Percentiles rank a stretch among this genome's conserved stretches.
These are phyloP conservation scores for Phyllostomus hastatus DNA, from an alignment of 2,113 vertebrate genomes.

Conservation along the genomic window DNA sequence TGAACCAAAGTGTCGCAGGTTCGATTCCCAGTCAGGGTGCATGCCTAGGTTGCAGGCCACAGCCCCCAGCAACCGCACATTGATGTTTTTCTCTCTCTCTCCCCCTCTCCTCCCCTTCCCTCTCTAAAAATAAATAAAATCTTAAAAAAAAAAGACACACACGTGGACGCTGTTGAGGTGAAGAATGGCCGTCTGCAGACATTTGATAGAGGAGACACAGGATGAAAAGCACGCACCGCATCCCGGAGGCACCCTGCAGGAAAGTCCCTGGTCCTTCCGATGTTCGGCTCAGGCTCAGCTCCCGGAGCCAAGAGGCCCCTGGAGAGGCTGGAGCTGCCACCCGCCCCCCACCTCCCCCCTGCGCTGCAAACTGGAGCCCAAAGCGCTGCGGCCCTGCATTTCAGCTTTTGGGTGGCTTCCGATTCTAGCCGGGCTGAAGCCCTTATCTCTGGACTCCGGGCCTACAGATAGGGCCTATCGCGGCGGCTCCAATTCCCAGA, in stretches of 20 bases:
- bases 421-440: slow-evolving; percentile 80
- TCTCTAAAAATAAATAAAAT: too few relatives aligned
- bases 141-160: neutral
- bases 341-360: slow-evolving; percentile 33
- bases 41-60: too few relatives aligned
- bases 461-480: slow-evolving; percentile 80
- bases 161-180: neutral
- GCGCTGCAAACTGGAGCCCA: slow-evolving; percentile 75
- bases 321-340: slow-evolving; percentile 70
- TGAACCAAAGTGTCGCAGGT: too few relatives aligned
- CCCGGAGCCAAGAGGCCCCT: slow-evolving; percentile 64
- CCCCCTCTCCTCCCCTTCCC: too few relatives aligned
- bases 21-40: too few relatives aligned
- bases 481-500: slow-evolving; percentile 75
- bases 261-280: slow-evolving; percentile 54
- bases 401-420: slow-evolving; percentile 77
- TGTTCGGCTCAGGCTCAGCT: neutral
- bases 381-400: slow-evolving; percentile 75
- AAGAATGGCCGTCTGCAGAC: slow-evolving; percentile 56
- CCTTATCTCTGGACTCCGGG: slow-evolving; percentile 83
- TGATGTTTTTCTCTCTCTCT: too few relatives aligned
- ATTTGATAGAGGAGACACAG: neutral
- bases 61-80: too few relatives aligned
- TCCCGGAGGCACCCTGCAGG: neutral
- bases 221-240: neutral